Evolutionary conservation across 1,140 invertebrate genomes (phyloP).

Genomic region (Drosophila teissieri): DNA sequence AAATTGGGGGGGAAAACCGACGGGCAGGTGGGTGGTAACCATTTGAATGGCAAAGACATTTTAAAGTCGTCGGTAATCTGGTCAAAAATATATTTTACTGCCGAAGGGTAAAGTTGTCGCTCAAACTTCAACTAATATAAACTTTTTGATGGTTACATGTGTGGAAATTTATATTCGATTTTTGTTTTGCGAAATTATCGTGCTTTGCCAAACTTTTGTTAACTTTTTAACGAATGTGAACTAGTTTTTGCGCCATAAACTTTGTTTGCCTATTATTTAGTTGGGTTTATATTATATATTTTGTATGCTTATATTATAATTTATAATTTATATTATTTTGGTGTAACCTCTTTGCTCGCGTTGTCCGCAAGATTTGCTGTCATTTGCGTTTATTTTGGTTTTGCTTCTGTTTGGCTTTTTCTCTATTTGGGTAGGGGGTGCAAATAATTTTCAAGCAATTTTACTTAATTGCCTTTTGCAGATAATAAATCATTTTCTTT

Average conservation of each 20-base stretch:
- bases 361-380: constrained; percentile 11
- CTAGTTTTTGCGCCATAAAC: constrained; percentile 24
- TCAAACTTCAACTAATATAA: not conserved
- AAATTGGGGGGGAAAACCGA: constrained; percentile 9
- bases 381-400: constrained; percentile 34
- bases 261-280: not conserved
- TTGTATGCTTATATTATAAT: no score
- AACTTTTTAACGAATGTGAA: constrained; percentile 9
- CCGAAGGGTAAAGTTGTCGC: no score
- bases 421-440: not conserved
- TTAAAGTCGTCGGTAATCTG: constrained; percentile 13
- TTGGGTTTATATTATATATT: no score
- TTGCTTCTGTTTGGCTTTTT: constrained; percentile 12
- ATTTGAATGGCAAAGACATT: constrained; percentile 12
- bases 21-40: constrained; percentile 6
- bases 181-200: not conserved
- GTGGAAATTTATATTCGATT: not conserved
- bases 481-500: constrained; percentile 80
- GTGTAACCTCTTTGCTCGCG: not conserved
- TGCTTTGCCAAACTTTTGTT: not conserved
- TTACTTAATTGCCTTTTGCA: constrained; percentile 77
- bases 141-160: not conserved
- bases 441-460: constrained; percentile 76
- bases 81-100: not conserved
- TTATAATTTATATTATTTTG: no score